Conservation (phyloP, 2,888 invertebrate genomes). For the Cabera pusaria region DNA sequence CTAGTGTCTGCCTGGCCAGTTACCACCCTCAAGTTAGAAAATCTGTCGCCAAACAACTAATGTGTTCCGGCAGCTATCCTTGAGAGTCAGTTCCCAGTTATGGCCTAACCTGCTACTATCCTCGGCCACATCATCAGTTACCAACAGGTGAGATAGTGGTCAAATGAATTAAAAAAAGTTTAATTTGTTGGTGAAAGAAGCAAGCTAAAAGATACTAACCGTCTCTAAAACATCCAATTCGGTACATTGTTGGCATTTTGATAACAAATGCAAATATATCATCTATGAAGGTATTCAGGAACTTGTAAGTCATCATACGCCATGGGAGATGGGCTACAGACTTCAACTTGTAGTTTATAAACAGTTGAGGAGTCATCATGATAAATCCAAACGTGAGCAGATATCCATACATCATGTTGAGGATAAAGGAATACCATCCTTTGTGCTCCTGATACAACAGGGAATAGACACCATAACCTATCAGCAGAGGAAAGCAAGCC, state of each 20-base stretch:
- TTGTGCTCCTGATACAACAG: slow-evolving; percentile 98
- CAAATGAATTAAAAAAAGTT: too few relatives aligned
- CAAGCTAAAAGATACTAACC: slow-evolving; percentile 82
- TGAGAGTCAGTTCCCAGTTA: too few relatives aligned
- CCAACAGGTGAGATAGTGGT: too few relatives aligned
- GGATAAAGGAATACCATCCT: slow-evolving; percentile 99
- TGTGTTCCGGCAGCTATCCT: too few relatives aligned
- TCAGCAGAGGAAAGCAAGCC: slow-evolving; percentile 96
- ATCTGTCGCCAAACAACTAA: too few relatives aligned
- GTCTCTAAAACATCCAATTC: slow-evolving; percentile 98
- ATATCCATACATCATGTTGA: slow-evolving; percentile 98
- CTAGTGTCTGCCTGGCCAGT: too few relatives aligned
- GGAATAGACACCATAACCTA: slow-evolving; percentile 97
- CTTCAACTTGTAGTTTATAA: slow-evolving; percentile 99
- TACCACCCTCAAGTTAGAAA: too few relatives aligned
- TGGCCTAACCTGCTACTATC: too few relatives aligned
- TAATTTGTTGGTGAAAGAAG: too few relatives aligned
- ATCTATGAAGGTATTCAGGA: slow-evolving; percentile 99
- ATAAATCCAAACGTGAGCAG: slow-evolving; percentile 99
- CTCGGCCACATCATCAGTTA: too few relatives aligned
- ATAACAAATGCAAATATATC: slow-evolving; percentile 99
- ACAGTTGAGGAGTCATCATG: slow-evolving; percentile 99
- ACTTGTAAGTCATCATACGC: slow-evolving; percentile 99
- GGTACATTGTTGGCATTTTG: slow-evolving; percentile 99
- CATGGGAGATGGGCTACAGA: slow-evolving; percentile 99